Evolutionary conservation across 2,888 invertebrate genomes (phyloP).

Genomic region (Lasioglossum lativentre): DNA sequence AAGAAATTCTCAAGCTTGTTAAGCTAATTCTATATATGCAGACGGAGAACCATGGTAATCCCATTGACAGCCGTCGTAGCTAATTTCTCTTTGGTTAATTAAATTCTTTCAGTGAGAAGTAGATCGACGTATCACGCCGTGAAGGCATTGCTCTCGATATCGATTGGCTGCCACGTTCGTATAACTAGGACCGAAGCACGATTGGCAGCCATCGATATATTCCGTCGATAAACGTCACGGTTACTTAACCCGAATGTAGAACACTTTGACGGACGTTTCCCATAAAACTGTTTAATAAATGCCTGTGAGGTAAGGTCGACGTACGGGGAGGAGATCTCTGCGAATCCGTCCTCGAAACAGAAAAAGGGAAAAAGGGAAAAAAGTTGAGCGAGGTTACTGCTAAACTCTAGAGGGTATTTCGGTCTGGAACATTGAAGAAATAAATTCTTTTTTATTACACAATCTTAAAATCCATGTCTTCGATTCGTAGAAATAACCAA

Average conservation of each 20-base stretch:
- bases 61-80: neutral
- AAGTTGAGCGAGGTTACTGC: neutral
- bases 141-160: slow-evolving; percentile 12
- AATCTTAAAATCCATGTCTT: too few species aligned
- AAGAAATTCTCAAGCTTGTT: neutral
- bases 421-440: neutral
- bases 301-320: neutral
- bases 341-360: neutral
- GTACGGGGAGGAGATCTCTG: neutral
- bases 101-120: neutral
- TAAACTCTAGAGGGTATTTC: neutral
- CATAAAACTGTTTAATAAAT: neutral
- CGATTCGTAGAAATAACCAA: too few species aligned
- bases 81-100: neutral
- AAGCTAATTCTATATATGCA: neutral
- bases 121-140: neutral
- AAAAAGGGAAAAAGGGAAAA: neutral
- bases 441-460: too few species aligned
- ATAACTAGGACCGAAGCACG: neutral
- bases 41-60: neutral
- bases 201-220: slow-evolving; percentile 12
- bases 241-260: slow-evolving; percentile 16
- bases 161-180: slow-evolving; percentile 6
- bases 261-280: neutral
- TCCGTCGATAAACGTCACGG: slow-evolving; percentile 2